Base-by-base conservation (phyloP, 2,113 vertebrate genomes). In the Sturnira hondurensis region DNA sequence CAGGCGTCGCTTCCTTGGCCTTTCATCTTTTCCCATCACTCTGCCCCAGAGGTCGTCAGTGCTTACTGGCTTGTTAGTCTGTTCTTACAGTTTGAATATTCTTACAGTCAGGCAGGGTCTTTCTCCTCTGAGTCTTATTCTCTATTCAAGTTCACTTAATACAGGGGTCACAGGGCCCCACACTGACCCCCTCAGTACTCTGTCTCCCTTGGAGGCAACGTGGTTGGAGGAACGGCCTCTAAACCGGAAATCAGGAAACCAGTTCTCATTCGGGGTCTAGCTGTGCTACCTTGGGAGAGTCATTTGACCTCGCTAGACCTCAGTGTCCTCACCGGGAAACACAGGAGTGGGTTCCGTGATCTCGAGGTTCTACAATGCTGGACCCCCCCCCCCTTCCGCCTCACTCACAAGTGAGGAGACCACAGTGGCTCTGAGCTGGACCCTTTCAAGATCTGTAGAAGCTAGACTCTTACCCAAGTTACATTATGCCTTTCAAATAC, bases 1-100 rank as follows among this genome's bases (percentile, higher is more conserved):
- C 65, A 71, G 56, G 47, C 82, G 24, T 86, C 70, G 45, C 16
- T 73, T 94, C 78, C 63, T 56, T 93, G 41, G 78, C 70, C 56
- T 97, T 93, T 43, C 87, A 70, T 86, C 88, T 76, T 85, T 96
- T 89, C 87, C 31, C 78, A 38, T 83, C 71, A 19, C 65, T 0
- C 0, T 13, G 20, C 17, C 81, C 77, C 22, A 11, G 52, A 56
- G n/a, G 56, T 31, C 36, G 82, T 22, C 2, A 65, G n/a, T 41
- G 61, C 31, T 74, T 28, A 4, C 26, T 26, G 82, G 33, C 73
- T 76, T 73, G 45, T 47, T 28, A 2, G 5, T 76, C 47, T 61
- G 5, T 47, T 61, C 67, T 17, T 61, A 65, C 16, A 3, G 45
- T 50, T 31, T 71, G 63, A 61, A n/a, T n/a, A n/a, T n/a, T n/a